These are phyloP conservation scores for Xanthia icteritia DNA, from an alignment of 2,888 invertebrate genomes.

Conservation along the genomic window DNA sequence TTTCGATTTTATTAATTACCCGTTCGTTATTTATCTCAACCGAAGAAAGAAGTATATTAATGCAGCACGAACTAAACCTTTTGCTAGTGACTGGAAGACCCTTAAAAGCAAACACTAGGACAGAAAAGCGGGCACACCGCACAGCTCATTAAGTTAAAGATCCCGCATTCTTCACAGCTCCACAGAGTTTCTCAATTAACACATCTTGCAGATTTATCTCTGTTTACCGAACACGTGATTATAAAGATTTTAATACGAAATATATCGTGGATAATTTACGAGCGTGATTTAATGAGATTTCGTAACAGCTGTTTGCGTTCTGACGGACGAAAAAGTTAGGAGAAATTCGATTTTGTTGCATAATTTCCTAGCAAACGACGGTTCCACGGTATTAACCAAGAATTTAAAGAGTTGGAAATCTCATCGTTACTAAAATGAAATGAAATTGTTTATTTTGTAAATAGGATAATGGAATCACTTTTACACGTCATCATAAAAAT, in stretches of 20 bases:
- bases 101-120: no score
- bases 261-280: conserved; percentile 40
- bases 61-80: no score
- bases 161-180: not conserved
- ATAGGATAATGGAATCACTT: no score
- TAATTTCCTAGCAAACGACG: not conserved
- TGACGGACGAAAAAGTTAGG: not conserved
- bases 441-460: no score
- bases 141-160: not conserved
- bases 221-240: conserved; percentile 39
- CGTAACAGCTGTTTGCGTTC: conserved; percentile 26
- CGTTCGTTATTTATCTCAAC: no score
- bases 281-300: conserved; percentile 9
- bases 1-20: no score
- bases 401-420: no score
- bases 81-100: no score
- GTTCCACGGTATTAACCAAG: not conserved
- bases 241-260: conserved; percentile 46
- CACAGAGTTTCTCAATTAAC: conserved; percentile 37
- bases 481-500: no score
- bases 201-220: conserved; percentile 39
- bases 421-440: no score
- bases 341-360: not conserved
- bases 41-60: no score
- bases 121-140: no score